Conservation (phyloP, 2,888 invertebrate genomes). For the Harpagoxenus sublaevis region DNA sequence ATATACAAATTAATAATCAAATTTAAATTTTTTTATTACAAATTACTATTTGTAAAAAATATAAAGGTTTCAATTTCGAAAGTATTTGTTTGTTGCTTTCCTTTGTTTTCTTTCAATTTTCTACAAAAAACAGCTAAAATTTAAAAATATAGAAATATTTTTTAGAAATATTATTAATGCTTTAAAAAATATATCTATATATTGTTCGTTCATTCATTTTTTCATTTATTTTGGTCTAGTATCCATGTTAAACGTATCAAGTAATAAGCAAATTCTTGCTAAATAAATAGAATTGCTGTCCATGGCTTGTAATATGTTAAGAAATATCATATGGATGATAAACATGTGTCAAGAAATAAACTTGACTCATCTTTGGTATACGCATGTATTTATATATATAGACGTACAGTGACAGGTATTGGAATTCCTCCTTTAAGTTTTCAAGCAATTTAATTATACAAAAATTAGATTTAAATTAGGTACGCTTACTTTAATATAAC, state of each 20-base stretch:
- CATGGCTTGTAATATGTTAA: not conserved
- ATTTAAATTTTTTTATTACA: not conserved
- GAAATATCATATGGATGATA: not conserved
- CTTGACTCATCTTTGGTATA: constrained; percentile 5
- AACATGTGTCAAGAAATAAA: not conserved
- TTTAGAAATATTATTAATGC: no score
- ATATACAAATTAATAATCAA: no score
- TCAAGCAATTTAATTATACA: not conserved
- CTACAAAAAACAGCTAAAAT: not conserved
- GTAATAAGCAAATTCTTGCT: not conserved
- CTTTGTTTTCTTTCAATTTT: not conserved
- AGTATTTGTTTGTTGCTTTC: not conserved
- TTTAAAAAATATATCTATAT: no score
- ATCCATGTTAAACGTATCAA: not conserved
- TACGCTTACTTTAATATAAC: no score
- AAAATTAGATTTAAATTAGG: not conserved
- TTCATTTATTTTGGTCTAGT: no score
- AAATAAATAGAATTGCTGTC: not conserved
- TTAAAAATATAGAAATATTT: not conserved
- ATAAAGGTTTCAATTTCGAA: not conserved
- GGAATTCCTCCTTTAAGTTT: not conserved
- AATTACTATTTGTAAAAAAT: not conserved
- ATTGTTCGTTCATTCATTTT: no score
- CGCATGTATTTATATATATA: not conserved
- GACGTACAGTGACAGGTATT: not conserved